Evolutionary conservation across 1,140 invertebrate species (phyloP).

Genomic region (Paracyclopina nana): DNA sequence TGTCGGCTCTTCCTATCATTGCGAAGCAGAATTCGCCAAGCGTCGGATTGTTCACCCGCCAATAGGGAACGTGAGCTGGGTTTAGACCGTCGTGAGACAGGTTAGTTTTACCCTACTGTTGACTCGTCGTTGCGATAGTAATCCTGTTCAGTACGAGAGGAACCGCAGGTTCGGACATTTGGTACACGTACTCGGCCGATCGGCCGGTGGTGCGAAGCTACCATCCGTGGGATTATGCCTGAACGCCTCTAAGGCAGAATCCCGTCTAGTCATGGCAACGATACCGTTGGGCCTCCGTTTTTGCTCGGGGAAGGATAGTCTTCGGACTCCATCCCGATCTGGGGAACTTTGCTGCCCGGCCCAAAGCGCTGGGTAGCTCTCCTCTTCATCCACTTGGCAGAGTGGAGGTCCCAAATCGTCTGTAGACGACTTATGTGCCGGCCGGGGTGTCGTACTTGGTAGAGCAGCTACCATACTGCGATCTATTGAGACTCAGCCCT

Average conservation of each 20-base stretch:
- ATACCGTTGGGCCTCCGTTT: slow-evolving; percentile 22
- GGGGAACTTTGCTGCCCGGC: neutral
- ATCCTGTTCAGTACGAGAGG: slow-evolving; percentile 44
- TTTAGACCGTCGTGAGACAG: slow-evolving; percentile 59
- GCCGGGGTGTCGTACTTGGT: slow-evolving; percentile 29
- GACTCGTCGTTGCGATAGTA: slow-evolving; percentile 31
- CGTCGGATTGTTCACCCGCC: slow-evolving; percentile 58
- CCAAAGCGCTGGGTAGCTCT: slow-evolving; percentile 10
- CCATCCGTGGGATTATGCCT: slow-evolving; percentile 56
- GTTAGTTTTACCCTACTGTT: slow-evolving; percentile 55
- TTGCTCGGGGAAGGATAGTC: slow-evolving; percentile 14
- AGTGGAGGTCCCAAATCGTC: slow-evolving; percentile 30
- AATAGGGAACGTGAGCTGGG: slow-evolving; percentile 55
- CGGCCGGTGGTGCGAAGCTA: slow-evolving; percentile 36
- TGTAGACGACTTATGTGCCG: slow-evolving; percentile 31
- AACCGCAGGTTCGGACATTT: slow-evolving; percentile 60
- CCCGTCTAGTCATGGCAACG: slow-evolving; percentile 36
- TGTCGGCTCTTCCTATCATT: slow-evolving; percentile 69
- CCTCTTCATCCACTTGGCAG: slow-evolving; percentile 9
- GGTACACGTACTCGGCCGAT: slow-evolving; percentile 38
- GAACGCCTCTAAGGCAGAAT: slow-evolving; percentile 60
- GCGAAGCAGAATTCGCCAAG: slow-evolving; percentile 61
- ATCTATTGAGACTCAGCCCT: slow-evolving; percentile 32
- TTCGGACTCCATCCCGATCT: neutral
- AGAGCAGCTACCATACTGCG: slow-evolving; percentile 26